Evolutionary conservation across 2,113 vertebrate species (phyloP).

Genomic region (Cochlearius cochlearius): DNA sequence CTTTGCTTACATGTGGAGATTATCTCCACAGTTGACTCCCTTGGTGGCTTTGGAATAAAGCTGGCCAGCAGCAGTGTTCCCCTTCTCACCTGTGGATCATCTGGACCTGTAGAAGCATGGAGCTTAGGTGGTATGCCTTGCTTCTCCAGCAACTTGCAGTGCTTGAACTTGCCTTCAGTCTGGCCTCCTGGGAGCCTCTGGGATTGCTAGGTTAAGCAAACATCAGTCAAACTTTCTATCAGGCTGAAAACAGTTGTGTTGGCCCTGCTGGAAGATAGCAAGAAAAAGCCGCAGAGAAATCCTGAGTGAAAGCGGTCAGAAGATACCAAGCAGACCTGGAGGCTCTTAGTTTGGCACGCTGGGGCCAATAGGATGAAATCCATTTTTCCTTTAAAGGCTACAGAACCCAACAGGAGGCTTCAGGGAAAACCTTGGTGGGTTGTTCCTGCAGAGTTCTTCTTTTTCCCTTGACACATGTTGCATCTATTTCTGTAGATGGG

Average conservation of each 20-base stretch:
- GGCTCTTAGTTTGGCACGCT: not conserved
- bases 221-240: too few species aligned
- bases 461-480: not conserved
- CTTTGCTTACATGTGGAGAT: rapidly evolving
- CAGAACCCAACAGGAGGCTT: not conserved
- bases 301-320: not conserved
- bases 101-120: not conserved
- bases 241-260: not conserved
- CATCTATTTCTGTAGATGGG: not conserved
- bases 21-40: not conserved
- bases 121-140: not conserved
- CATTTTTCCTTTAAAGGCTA: not conserved
- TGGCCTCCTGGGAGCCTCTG: not conserved
- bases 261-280: not conserved
- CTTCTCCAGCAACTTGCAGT: not conserved
- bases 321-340: not conserved
- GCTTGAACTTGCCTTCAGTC: not conserved
- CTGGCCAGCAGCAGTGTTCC: not conserved
- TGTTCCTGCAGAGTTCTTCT: not conserved
- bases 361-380: not conserved
- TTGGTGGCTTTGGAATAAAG: not conserved
- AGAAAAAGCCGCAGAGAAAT: not conserved
- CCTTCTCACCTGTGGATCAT: not conserved
- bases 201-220: not conserved
- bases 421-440: not conserved